A percentile compares a stretch with the other conserved stretches of the same genome.
These are phyloP conservation scores for Pollenia angustigena DNA, from an alignment of 2,888 invertebrate genomes.

Conservation along the genomic window DNA sequence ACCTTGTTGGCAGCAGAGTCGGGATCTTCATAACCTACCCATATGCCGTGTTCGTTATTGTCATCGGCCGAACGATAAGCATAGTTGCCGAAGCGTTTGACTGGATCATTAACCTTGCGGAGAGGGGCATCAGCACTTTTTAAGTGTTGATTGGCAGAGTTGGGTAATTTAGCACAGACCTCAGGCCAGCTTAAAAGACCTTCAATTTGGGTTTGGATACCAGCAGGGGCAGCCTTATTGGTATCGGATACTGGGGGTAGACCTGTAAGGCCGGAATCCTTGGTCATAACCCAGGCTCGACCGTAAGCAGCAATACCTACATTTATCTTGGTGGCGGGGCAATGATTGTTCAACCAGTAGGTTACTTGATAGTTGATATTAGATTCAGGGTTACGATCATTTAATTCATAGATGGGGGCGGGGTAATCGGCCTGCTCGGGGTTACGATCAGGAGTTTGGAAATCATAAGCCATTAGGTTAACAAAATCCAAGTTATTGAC, in stretches of 20 bases:
- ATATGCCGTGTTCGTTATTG: slow-evolving; percentile 88
- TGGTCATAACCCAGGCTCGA: slow-evolving; percentile 91
- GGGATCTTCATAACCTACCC: slow-evolving; percentile 93
- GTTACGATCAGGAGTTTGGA: slow-evolving; percentile 89
- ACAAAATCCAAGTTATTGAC: slow-evolving; percentile 91
- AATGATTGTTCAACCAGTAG: slow-evolving; percentile 86
- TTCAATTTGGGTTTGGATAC: slow-evolving; percentile 88
- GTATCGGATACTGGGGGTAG: slow-evolving; percentile 89
- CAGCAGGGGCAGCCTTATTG: slow-evolving; percentile 89
- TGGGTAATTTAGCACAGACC: slow-evolving; percentile 90
- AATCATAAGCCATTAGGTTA: slow-evolving; percentile 92
- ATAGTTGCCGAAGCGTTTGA: slow-evolving; percentile 91
- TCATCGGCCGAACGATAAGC: slow-evolving; percentile 90
- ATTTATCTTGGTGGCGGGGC: slow-evolving; percentile 88
- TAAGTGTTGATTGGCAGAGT: slow-evolving; percentile 87
- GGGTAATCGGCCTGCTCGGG: slow-evolving; percentile 92
- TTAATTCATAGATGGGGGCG: slow-evolving; percentile 89
- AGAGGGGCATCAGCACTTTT: slow-evolving; percentile 88
- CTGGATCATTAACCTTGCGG: slow-evolving; percentile 91
- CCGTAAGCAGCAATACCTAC: slow-evolving; percentile 90
- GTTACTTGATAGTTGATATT: slow-evolving; percentile 89
- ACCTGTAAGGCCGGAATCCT: slow-evolving; percentile 90
- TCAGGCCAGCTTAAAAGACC: slow-evolving; percentile 92
- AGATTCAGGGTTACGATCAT: slow-evolving; percentile 88
- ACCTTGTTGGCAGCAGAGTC: slow-evolving; percentile 93